These are phyloP conservation scores for Balaenoptera acutorostrata DNA, from an alignment of 2,113 vertebrate genomes.

Conservation along the genomic window DNA sequence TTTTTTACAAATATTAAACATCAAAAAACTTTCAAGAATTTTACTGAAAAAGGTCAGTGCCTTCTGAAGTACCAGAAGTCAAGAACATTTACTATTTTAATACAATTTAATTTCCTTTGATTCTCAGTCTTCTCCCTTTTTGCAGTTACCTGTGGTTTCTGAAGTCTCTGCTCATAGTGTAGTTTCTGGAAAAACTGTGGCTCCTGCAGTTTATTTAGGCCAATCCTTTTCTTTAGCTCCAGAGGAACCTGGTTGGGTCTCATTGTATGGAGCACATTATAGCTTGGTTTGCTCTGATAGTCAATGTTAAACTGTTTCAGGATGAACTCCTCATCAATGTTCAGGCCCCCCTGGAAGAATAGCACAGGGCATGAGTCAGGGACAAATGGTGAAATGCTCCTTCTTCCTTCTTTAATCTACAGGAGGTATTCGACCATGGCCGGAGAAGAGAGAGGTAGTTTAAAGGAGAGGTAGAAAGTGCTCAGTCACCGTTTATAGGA, in stretches of 20 bases:
- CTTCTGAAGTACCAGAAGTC: neutral
- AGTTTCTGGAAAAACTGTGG: neutral
- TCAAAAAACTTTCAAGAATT: neutral
- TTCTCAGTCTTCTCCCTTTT: neutral
- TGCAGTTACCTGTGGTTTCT: conserved; percentile 39
- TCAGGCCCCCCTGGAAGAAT: conserved; percentile 56
- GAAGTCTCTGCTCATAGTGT: neutral
- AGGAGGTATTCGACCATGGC: neutral
- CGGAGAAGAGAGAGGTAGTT: neutral
- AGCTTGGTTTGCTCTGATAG: conserved; percentile 38
- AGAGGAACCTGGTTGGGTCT: conserved; percentile 48
- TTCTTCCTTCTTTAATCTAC: neutral
- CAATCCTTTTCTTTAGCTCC: neutral
- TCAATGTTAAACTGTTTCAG: conserved; percentile 71
- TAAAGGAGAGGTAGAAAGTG: neutral
- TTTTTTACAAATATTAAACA: neutral
- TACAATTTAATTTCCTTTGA: neutral
- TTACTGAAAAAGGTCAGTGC: neutral
- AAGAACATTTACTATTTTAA: neutral
- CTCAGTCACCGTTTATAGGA: neutral
- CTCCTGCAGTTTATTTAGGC: neutral
- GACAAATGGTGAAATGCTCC: neutral
- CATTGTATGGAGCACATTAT: neutral
- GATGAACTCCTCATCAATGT: conserved; percentile 72
- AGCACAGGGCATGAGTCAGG: neutral